phyloP scores from a whole-genome alignment of 2,113 vertebrate genomes.

The Muscicapa adusta region DNA sequence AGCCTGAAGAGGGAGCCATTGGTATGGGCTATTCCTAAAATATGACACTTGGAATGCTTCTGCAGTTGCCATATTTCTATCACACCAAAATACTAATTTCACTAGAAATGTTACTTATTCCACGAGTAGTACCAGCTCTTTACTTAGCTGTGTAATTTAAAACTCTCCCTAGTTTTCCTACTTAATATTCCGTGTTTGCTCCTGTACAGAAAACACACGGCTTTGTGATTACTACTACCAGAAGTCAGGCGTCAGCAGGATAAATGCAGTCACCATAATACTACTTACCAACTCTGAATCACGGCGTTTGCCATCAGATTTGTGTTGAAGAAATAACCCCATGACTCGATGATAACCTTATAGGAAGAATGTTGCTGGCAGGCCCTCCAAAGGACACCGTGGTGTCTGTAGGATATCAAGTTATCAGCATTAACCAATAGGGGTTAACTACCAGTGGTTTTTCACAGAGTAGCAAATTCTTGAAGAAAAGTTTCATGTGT shows the following conservation, averaged over 20 bases:
- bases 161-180: not conserved
- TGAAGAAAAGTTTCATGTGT: not conserved
- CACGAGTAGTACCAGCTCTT: not conserved
- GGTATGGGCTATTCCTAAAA: not conserved
- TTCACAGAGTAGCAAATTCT: not conserved
- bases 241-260: not conserved
- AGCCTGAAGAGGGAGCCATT: slow-evolving; percentile 55
- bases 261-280: not conserved
- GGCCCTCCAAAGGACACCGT: fast-evolving
- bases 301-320: fast-evolving
- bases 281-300: not conserved
- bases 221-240: not conserved
- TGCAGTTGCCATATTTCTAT: not conserved
- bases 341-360: fast-evolving
- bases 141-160: not conserved
- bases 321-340: not conserved
- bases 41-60: not conserved
- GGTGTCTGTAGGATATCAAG: not conserved
- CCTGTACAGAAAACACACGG: not conserved
- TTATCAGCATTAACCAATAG: fast-evolving
- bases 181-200: not conserved
- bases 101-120: not conserved
- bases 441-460: not conserved
- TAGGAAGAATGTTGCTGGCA: not conserved
- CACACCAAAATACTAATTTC: not conserved